Base-by-base conservation (phyloP, 1,140 invertebrate species). In the Drosophila bifasciata region DNA sequence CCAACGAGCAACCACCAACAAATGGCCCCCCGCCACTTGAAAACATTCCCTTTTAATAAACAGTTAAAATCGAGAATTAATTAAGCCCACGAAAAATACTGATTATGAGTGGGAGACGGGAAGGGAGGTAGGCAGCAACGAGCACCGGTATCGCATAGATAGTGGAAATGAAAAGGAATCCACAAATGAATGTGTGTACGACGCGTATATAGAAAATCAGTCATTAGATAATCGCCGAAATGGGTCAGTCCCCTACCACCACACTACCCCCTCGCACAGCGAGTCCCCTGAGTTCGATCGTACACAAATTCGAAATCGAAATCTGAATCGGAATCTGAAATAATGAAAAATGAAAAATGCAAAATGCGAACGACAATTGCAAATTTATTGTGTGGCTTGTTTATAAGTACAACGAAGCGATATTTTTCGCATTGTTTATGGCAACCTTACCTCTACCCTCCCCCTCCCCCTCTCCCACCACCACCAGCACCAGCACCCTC, bases 1-100 rank as follows among this genome's bases (percentile, higher is more conserved):
- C 43, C 43, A 16, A 3, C 15, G n/a, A n/a, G n/a, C n/a, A n/a
- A n/a, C n/a, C n/a, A n/a, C n/a, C n/a, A n/a, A n/a, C n/a, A n/a
- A n/a, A n/a, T 2, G 0, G 9, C n/a, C 23, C 8, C 21, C 46
- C 23, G 13, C 46, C 23, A 21, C 46, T 15, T 23, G 13, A 5
- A 41, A 62, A 17, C 17, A 70, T 50, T 70, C 66, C 53, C 70
- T 77, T 80, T 85, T 76, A 85, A 85, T 85, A 85, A 86, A 86
- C 80, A 85, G 80, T 86, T 80, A 74, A 85, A 85, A 85, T 86
- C 84, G 80, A 73, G 73, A 86, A 86, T 85, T 81, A 86, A 85
- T 85, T 86, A 85, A 77, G 72, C 55, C 49, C 49, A 56, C 21
- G 52, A 51, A 25, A 19, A 43, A 15, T 46, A 61, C 79, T 83